Base-by-base conservation (phyloP, 2,888 invertebrate species). In the Brachyopa scutellaris region DNA sequence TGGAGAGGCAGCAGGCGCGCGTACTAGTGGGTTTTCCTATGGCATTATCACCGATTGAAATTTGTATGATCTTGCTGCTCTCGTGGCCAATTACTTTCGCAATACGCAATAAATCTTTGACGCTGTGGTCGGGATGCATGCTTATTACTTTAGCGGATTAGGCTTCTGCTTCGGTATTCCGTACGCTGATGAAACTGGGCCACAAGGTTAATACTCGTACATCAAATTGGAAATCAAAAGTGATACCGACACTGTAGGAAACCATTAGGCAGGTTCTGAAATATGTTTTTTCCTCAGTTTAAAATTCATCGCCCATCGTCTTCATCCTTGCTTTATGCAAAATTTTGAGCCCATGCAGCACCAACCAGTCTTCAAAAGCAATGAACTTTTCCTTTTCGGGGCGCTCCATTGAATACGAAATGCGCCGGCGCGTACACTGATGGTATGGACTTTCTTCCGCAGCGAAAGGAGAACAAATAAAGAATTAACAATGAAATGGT, bases 381-480 rank as follows among this genome's bases (percentile, higher is more conserved):
- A 51, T 80, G 69, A 82, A 82, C 77, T 82, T 82, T 77, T 82
- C 77, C 82, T 77, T 77, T 82, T 76, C 29, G 59, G 53, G 70
- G 51, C 31, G 42, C 66, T 36, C 26, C 26, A 17, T 15, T 29
- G 82, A 77, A 82, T 82, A 72, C 66, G 45, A 77, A 82, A 77
- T 76, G 72, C 55, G 70, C 51, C 49, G 40, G 36, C 31, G 29
- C 26, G 26, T 23, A 38, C 15, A 36, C 15, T 5, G 13, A 8
- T 23, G 33, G 2, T 15, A n/a, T n/a, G 53, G 76, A 82, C 82
- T 82, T 82, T 82, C 82, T 82, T 82, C 70, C 59, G 3, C 59
- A 77, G 82, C 77, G 70, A 82, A 82, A 82, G 76, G 80, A 69
- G 61, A 66, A 66, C 66, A 66, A 66, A 57, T 40, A 49, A 57